Conservation (phyloP, 2,888 invertebrate genomes). For the Plutella xylostella region DNA sequence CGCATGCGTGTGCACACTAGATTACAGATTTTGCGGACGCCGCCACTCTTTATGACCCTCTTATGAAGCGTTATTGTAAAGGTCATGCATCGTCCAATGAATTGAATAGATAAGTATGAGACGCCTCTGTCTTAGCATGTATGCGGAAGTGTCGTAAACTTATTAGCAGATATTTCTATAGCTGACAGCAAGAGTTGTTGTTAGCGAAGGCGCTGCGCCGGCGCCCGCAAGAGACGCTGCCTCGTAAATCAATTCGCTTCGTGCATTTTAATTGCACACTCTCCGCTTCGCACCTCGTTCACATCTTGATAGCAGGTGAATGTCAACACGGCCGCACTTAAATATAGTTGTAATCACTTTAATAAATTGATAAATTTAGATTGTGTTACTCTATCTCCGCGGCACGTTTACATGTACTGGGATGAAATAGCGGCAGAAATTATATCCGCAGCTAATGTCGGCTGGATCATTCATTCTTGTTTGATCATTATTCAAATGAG, state of each 20-base stretch:
- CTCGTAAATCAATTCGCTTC: slow-evolving; percentile 34
- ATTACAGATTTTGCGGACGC: background rate
- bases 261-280: slow-evolving; percentile 34
- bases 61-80: too few relatives aligned
- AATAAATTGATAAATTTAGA: slow-evolving; percentile 34
- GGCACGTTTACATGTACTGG: slow-evolving; percentile 1
- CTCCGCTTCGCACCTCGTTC: slow-evolving; percentile 35
- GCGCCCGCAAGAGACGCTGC: slow-evolving; percentile 11
- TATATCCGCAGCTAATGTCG: background rate
- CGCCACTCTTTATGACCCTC: too few relatives aligned
- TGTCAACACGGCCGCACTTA: slow-evolving; percentile 26
- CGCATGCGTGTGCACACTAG: background rate
- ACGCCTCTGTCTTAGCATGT: too few relatives aligned
- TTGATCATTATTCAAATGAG: slow-evolving; percentile 4
- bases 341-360: slow-evolving; percentile 30
- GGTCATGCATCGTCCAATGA: too few relatives aligned
- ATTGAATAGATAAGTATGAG: too few relatives aligned
- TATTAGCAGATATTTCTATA: too few relatives aligned
- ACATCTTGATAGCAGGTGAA: slow-evolving; percentile 31
- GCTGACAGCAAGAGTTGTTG: too few relatives aligned
- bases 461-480: background rate
- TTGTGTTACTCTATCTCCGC: slow-evolving; percentile 5
- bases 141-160: too few relatives aligned
- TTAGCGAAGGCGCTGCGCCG: too few relatives aligned
- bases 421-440: background rate